Conservation (phyloP, 2,797 vertebrate genomes). For the Lagorchestes hirsutus region DNA sequence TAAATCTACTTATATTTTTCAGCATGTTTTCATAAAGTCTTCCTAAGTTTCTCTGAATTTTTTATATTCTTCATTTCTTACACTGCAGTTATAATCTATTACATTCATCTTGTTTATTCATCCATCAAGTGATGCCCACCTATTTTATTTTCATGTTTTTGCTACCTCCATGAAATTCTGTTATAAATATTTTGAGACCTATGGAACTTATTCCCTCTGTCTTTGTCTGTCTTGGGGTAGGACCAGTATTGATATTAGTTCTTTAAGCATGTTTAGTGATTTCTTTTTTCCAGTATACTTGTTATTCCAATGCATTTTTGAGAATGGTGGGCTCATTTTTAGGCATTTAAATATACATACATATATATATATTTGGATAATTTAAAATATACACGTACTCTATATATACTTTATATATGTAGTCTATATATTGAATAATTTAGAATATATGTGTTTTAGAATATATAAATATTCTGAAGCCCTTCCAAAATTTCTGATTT, state of each 20-base stretch:
- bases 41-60: not conserved
- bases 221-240: not conserved
- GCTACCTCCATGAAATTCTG: not conserved
- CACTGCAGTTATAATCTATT: not conserved
- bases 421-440: too few species aligned
- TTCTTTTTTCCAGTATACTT: not conserved
- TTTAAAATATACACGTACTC: too few species aligned
- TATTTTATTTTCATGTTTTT: not conserved
- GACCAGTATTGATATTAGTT: not conserved
- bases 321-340: not conserved
- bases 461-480: not conserved
- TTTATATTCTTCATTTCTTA: not conserved
- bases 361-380: too few species aligned
- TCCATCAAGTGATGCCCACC: not conserved
- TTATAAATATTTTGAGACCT: not conserved
- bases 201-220: not conserved
- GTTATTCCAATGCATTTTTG: not conserved
- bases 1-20: not conserved
- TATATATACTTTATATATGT: too few species aligned
- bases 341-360: not conserved
- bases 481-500: not conserved
- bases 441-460: too few species aligned
- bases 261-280: not conserved
- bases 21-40: not conserved
- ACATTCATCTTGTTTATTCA: not conserved